Evolutionary conservation across 1,140 invertebrate genomes (phyloP), one percentile per base, ranked within the genome.

Genomic region (Drosophila eugracilis): DNA sequence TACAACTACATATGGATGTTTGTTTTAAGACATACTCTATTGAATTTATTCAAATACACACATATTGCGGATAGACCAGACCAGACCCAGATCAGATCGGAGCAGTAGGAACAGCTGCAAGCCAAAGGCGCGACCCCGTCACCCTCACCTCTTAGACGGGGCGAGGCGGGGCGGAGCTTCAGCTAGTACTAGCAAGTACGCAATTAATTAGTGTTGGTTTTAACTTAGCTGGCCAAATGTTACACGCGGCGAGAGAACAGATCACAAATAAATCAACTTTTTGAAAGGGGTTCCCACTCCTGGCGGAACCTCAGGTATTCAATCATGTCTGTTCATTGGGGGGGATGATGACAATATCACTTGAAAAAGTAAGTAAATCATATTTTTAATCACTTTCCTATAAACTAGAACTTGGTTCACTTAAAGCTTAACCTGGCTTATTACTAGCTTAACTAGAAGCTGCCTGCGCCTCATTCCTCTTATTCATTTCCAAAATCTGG

Each of bases 31-130:
- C 81, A 85, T 86, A 67, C 60, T 42, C 59, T 53, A 85, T 86
- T 85, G 81, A 85, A 80, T 86, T 85, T 81, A 85, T 72, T 80
- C 81, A 85, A 85, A 81, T 85, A 85, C 81, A 85, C 81, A 85
- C 81, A 85, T 85, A 85, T 85, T 88, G 84, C 36, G 55, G 57
- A 75, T 69, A 24, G 48, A 53, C 36, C 60, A 49, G 22, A 41
- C 36, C 52, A 28, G 28, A 37, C 17, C 54, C 50, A 32, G 37
- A 57, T 62, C 28, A 28, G 49, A 41, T 21, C 12, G 28, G 52
- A 36, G 28, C 17, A 21, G 62, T 24, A 65, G 72, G 67, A 65
- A 50, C 47, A 81, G 62, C 62, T 74, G 73, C 66, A 62, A 41
- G 78, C 59, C 78, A 81, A 81, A 74, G 73, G 69, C 58, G 36